Percentiles rank a stretch among this genome's conserved stretches.
Conservation (phyloP, 2,888 invertebrate species). For the Rhorus exstirpatorius region DNA sequence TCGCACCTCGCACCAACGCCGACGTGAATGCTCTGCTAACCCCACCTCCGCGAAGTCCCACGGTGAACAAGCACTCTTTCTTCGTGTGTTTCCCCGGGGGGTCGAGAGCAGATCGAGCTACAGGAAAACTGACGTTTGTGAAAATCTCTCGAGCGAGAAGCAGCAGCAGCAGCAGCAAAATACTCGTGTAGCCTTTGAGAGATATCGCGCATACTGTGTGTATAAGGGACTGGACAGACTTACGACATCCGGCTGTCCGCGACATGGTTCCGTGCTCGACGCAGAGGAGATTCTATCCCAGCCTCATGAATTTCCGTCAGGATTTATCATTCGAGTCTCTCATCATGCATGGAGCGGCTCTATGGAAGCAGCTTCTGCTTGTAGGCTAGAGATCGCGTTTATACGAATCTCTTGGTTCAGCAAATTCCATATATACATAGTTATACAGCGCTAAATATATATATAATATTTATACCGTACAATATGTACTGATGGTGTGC, state of each 20-base stretch:
- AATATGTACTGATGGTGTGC: conserved; percentile 13
- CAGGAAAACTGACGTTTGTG: conserved; percentile 47
- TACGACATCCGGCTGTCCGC: conserved; percentile 76
- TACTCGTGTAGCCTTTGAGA: conserved; percentile 34
- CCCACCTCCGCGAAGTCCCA: conserved; percentile 15
- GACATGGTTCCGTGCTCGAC: conserved; percentile 57
- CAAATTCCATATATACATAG: conserved; percentile 7
- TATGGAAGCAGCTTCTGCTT: conserved; percentile 41
- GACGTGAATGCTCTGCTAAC: conserved; percentile 34
- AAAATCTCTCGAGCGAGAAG: conserved; percentile 34
- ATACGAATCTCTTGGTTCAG: conserved; percentile 27
- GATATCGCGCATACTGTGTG: conserved; percentile 6
- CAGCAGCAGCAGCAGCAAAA: conserved; percentile 19
- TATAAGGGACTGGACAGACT: conserved; percentile 68
- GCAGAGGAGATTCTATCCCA: conserved; percentile 76
- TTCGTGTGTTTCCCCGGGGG: conserved; percentile 25
- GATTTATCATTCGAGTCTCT: conserved; percentile 71
- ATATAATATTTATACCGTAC: neutral
- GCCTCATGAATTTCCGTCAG: conserved; percentile 78
- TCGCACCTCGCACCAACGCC: conserved; percentile 32
- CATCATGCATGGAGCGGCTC: conserved; percentile 59
- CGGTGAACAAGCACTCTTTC: conserved; percentile 21
- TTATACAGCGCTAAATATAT: neutral
- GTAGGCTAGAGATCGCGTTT: conserved; percentile 10
- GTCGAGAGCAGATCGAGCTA: conserved; percentile 25